These are phyloP conservation scores for Panonychus citri DNA, from an alignment of 1,140 invertebrate genomes.

Conservation along the genomic window DNA sequence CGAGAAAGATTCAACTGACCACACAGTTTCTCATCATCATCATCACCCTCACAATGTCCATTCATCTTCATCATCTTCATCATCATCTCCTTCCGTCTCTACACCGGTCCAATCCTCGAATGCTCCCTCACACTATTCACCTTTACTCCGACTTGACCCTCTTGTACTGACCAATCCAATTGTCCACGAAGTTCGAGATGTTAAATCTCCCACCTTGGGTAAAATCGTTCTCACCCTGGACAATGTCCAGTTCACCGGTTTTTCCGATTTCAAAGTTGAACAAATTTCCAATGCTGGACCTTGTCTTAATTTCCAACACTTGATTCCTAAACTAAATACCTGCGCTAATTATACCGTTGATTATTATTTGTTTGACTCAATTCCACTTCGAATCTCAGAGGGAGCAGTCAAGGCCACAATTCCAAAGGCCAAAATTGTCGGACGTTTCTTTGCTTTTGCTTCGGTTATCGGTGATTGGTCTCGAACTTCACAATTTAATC, in stretches of 20 bases:
- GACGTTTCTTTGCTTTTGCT: neutral
- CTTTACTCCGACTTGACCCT: neutral
- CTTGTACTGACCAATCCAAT: neutral
- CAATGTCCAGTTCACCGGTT: neutral
- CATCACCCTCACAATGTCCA: no score
- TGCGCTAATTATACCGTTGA: constrained; percentile 3
- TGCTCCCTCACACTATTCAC: neutral
- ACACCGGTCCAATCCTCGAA: no score
- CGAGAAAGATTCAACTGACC: no score
- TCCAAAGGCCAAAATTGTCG: neutral
- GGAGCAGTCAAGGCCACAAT: neutral
- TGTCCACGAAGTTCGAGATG: neutral
- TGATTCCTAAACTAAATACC: neutral
- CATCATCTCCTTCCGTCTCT: no score
- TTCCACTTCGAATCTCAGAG: constrained; percentile 1
- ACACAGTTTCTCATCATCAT: no score
- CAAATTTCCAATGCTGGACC: neutral
- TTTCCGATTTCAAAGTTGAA: constrained; percentile 1
- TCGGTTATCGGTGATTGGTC: neutral
- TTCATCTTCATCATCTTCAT: no score
- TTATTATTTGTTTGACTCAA: constrained; percentile 1
- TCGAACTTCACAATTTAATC: neutral
- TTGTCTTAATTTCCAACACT: neutral
- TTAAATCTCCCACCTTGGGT: neutral
- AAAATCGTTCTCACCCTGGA: neutral